Evolutionary conservation across 2,797 vertebrate genomes (phyloP), one percentile per base, ranked within the genome.

Genomic region (Tarsius wallacei): DNA sequence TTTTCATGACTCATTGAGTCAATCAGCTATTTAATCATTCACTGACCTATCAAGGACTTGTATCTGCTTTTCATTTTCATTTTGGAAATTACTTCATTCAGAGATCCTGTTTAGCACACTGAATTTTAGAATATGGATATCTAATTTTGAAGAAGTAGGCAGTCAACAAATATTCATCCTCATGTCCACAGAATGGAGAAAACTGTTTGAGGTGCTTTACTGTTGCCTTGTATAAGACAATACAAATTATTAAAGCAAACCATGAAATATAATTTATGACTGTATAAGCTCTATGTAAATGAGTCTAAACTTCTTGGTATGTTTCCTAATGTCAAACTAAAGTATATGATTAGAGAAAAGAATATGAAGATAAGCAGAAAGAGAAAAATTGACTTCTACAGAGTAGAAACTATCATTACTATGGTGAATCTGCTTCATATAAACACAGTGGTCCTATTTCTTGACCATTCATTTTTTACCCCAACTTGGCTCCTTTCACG

Each of bases 11-110:
- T 87, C 81, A 84, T 2, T 87, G 47, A 89, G 12, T 13, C 31
- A 59, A 95, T 81, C 17, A 57, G 51, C 31, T 92, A 82, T 78
- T 96, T 96, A 97, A 91, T 87, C 93, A 93, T 77, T 95, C 31
- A 90, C 66, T 83, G 77, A 76, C 78, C 24, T 95, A 90, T 86
- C 80, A 87, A 97, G 57, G 51, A 81, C 49, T 61, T 93, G 19
- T 83, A 87, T 31, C 3, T 22, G 66, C 70, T 81, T 88, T 71
- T 78, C 51, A 85, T 77, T 88, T 71, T 78, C 51, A 85, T 21
- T 90, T 73, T 51, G 78, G 78, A 95, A 64, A 85, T 83, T 8
- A 87, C 87, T 80, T 90, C 81, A 88, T 68, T 78, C 88, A 91
- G 95, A 88, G 89, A 94, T 68, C 12, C 16, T 86, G 17, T 81